Conservation (phyloP, 2,888 invertebrate species). For the Trypoxylon attenuatum region DNA sequence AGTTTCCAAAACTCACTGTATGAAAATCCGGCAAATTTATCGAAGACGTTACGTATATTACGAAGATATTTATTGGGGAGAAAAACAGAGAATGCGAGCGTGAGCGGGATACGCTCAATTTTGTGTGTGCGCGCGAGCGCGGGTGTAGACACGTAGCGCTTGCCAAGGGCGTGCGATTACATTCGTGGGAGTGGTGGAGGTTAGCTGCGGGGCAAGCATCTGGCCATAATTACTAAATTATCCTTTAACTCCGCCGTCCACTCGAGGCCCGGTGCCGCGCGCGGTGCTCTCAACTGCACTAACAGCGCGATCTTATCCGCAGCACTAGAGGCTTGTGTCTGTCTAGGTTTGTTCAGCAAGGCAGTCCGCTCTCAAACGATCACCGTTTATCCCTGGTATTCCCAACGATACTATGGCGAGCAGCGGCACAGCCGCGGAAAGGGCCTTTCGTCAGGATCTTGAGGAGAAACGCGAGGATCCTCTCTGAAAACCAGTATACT, state of each 20-base stretch:
- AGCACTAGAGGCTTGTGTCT: constrained; percentile 36
- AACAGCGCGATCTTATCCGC: constrained; percentile 63
- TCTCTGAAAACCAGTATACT: constrained; percentile 22
- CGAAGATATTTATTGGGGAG: neutral
- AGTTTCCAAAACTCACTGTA: too few relatives aligned
- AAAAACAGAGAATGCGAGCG: neutral
- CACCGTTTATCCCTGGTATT: constrained; percentile 52
- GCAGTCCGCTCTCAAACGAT: constrained; percentile 47
- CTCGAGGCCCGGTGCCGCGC: constrained; percentile 51
- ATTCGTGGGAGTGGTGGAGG: constrained; percentile 48
- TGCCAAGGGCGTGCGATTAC: constrained; percentile 34
- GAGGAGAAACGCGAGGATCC: constrained; percentile 28
- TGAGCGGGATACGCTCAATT: neutral
- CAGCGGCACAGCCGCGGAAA: neutral
- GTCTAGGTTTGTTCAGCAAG: constrained; percentile 50
- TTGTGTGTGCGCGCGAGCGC: constrained; percentile 11
- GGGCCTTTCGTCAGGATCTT: constrained; percentile 7
- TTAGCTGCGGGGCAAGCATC: constrained; percentile 67
- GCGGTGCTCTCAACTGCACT: too few relatives aligned
- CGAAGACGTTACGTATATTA: too few relatives aligned
- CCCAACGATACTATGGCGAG: neutral
- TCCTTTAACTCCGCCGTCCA: constrained; percentile 66
- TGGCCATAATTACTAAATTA: constrained; percentile 73
- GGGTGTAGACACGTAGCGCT: neutral
- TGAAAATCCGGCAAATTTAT: too few relatives aligned